phyloP scores from a whole-genome alignment of 2,888 invertebrate species.

The Hydrotaea cyrtoneurina region DNA sequence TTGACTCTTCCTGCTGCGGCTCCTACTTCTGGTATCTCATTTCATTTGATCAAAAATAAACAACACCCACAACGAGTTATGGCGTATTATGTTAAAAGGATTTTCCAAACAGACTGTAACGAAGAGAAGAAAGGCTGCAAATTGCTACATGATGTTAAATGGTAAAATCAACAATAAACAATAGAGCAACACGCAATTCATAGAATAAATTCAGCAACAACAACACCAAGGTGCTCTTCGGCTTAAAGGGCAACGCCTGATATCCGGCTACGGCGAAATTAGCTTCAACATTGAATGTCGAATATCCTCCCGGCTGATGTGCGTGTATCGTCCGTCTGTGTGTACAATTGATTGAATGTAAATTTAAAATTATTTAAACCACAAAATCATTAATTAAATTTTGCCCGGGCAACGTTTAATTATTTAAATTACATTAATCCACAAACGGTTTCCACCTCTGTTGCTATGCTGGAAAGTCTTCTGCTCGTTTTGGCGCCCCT shows the following conservation, averaged over 20 bases:
- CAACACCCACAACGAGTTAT: slow-evolving; percentile 29
- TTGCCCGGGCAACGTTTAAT: slow-evolving; percentile 30
- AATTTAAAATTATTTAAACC: slow-evolving; percentile 12
- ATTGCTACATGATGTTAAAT: slow-evolving; percentile 23
- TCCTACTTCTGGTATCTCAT: slow-evolving; percentile 3
- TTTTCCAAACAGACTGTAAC: not conserved
- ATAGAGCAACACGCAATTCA: not conserved
- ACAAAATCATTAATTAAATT: slow-evolving; percentile 36
- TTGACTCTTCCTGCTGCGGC: not conserved
- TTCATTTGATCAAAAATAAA: slow-evolving; percentile 40
- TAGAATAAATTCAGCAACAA: not conserved
- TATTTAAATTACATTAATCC: slow-evolving; percentile 45
- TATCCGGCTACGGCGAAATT: not conserved
- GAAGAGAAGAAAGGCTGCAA: not conserved
- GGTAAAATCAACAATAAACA: slow-evolving; percentile 23
- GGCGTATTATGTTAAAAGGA: slow-evolving; percentile 58
- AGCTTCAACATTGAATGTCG: not conserved
- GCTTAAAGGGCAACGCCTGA: not conserved
- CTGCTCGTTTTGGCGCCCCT: not conserved
- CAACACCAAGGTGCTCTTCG: not conserved
- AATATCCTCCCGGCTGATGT: not conserved
- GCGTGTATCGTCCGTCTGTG: slow-evolving; percentile 54
- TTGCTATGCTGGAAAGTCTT: not conserved
- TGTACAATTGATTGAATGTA: not conserved
- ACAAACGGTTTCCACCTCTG: slow-evolving; percentile 6